Evolutionary conservation across 2,113 vertebrate species (phyloP).

Genomic region (Nothocercus julius): DNA sequence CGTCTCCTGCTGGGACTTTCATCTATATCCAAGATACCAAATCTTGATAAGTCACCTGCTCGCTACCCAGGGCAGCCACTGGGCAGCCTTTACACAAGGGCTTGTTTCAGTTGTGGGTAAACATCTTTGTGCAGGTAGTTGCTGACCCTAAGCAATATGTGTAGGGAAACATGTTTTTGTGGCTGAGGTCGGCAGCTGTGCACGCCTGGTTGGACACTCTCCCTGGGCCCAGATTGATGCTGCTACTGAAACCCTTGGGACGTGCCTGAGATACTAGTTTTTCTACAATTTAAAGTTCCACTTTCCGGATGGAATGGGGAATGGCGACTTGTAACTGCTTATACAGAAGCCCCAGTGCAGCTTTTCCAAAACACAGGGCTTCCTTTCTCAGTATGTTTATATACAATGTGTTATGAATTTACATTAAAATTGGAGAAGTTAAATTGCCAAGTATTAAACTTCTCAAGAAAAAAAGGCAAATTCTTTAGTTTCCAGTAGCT

Average conservation of each 20-base stretch:
- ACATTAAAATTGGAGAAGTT: not conserved
- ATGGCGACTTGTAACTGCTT: not conserved
- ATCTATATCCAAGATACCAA: not conserved
- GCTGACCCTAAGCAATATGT: not conserved
- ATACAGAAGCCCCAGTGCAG: not conserved
- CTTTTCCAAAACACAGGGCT: not conserved
- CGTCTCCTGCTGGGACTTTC: accelerated
- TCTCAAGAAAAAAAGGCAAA: not conserved
- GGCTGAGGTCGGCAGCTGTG: not conserved
- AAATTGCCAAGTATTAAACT: not conserved
- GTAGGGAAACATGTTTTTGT: not conserved
- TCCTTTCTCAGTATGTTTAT: not conserved
- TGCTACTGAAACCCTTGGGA: not conserved
- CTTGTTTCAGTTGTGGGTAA: not conserved
- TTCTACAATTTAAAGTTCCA: not conserved
- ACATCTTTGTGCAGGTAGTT: not conserved
- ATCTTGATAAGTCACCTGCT: not conserved
- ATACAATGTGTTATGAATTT: not conserved
- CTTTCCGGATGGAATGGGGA: not conserved
- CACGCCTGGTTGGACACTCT: not conserved
- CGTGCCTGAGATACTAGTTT: not conserved
- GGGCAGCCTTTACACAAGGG: not conserved
- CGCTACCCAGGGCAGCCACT: not conserved
- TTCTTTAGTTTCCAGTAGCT: not conserved
- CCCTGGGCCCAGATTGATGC: not conserved